Evolutionary conservation across 2,888 invertebrate genomes (phyloP).

Genomic region (Pristionchus mayeri): DNA sequence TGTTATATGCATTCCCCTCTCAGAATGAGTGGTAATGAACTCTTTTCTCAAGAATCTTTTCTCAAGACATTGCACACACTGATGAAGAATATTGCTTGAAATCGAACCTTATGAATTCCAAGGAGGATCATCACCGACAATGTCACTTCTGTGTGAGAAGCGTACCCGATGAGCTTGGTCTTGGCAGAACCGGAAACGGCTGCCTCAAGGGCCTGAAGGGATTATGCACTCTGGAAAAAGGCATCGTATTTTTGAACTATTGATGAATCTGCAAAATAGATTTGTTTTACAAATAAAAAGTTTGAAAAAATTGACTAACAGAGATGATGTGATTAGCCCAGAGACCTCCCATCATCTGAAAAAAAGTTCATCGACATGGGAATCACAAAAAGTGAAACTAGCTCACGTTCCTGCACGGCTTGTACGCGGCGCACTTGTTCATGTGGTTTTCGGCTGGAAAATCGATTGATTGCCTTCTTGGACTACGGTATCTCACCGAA

Average conservation of each 20-base stretch:
- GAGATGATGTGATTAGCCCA: slow-evolving; percentile 39
- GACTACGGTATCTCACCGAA: not conserved
- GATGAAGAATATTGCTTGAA: no score
- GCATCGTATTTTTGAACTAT: no score
- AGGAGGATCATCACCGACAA: slow-evolving; percentile 43
- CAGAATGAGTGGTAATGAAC: no score
- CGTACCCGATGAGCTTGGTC: slow-evolving; percentile 39
- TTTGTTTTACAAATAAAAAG: no score
- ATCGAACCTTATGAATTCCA: slow-evolving; percentile 14
- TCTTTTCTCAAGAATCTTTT: no score
- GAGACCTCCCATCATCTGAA: slow-evolving; percentile 49
- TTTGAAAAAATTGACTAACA: not conserved
- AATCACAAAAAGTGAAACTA: no score
- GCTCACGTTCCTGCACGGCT: slow-evolving; percentile 43
- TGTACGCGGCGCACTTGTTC: slow-evolving; percentile 40
- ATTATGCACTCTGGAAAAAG: not conserved
- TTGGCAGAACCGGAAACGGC: not conserved
- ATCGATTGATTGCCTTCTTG: not conserved
- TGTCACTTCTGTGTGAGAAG: slow-evolving; percentile 47
- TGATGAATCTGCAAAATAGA: no score
- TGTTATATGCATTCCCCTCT: no score
- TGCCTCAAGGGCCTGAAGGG: not conserved
- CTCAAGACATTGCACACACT: no score
- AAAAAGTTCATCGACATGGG: no score
- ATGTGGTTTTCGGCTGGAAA: slow-evolving; percentile 48